Base-by-base conservation (phyloP, 2,113 vertebrate genomes). In the Callithrix jacchus region DNA sequence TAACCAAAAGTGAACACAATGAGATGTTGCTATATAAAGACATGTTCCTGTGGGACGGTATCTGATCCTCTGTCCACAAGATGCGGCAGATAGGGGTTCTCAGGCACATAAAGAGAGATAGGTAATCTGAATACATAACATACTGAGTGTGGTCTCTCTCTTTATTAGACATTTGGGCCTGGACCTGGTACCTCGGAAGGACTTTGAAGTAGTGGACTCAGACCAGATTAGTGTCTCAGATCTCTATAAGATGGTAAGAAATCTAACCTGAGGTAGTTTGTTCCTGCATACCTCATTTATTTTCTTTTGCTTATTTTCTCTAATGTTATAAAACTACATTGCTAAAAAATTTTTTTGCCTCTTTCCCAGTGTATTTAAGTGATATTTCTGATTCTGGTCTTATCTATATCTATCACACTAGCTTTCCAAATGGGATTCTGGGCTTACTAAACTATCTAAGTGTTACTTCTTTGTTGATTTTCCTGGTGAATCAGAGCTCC, bases 201-300 rank as follows among this genome's bases (percentile, higher is more conserved):
- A 99, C 98, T 99, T 99, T 98, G 99, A 99, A 98, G 99, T 99
- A 97, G 99, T 99, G 98, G 99, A 99, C 98, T 99, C 99, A 17
- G 99, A 99, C 97, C 99, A 99, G 98, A 99, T 99, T 99, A 99
- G 99, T 89, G 98, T 99, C 94, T 99, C 99, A 77, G 99, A 99
- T 97, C 99, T 99, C 81, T 99, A 99, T 98, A 99, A 99, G 99
- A 99, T 99, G 99, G 99, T 99, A 98, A 99, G 99, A 97, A 96
- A 92, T 81, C 49, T 89, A 27, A 97, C 71, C 73, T 61, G 64
- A 25, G 9, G 68, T 88, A 5, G 17, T 27, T 97, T 95, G 27
- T 95, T 93, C 64, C 52, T 73, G 14, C 20, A 89, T 2, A 77
- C 17, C 25, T 91, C 27, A 5, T 77, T 93, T 93, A 94, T 89